Base-by-base conservation (phyloP, 2,797 vertebrate species). In the Siniperca obscura region DNA sequence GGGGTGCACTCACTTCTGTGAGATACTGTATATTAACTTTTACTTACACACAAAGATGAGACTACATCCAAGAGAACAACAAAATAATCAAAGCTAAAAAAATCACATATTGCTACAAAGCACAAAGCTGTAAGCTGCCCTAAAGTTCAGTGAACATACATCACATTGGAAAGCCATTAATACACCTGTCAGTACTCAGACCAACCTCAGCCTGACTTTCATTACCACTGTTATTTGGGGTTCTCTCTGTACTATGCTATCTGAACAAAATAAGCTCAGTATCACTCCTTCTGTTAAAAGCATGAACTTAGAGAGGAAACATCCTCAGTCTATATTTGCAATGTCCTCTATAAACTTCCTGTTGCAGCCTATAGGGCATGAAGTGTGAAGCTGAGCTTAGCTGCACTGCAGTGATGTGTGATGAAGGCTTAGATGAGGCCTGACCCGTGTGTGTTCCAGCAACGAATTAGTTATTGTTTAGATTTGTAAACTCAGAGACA, bases 141-240 rank as follows among this genome's bases (percentile, higher is more conserved):
- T 83, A 76, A 94, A 93, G 93, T 93, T 94, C 90, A 92, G 88
- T 90, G 90, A 94, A 94, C 93, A 94, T 94, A 93, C 89, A 94
- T 95, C 94, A 94, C 93, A 91, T 90, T 85, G 91, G 83, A 93
- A 93, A 94, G 87, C 90, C 91, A 95, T 96, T 95, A 94, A 95
- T 95, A 94, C 94, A 94, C 77, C 93, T 94, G 94, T 95, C 95
- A 95, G 84, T 79, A 67, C 85, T 78, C 78, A 82, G 81, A 88
- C 85, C 88, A 92, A 92, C 93, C 90, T 91, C 87, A 88, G 85
- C 61, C 87, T 88, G 91, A 91, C 93, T 93, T 93, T 92, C 84
- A 93, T 91, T 92, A 86, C 82, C 72, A 80, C 74, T 84, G 78
- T 87, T 91, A 90, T 90, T 92, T 88, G 80, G 68, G 61, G 82